These are phyloP conservation scores for Lithophane leautieri DNA, from an alignment of 2,888 invertebrate species.

Conservation along the genomic window DNA sequence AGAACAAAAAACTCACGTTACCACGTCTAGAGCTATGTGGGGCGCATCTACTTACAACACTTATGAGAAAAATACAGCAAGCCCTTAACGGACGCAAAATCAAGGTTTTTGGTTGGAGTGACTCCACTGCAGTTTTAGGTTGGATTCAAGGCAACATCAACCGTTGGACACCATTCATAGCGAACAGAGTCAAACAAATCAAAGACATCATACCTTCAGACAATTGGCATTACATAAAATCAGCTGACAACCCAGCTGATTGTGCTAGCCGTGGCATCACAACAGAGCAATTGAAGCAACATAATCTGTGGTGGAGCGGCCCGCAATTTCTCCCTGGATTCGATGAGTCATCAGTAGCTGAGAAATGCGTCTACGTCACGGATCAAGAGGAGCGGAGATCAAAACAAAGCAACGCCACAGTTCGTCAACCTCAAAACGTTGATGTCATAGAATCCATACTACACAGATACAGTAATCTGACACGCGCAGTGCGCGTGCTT, in stretches of 20 bases:
- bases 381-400: background rate
- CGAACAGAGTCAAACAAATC: slow-evolving; percentile 5
- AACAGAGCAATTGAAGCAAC: slow-evolving; percentile 7
- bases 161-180: background rate
- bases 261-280: slow-evolving; percentile 6
- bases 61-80: background rate
- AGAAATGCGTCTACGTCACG: slow-evolving; percentile 5
- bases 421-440: background rate
- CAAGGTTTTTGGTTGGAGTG: background rate
- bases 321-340: background rate
- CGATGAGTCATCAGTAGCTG: background rate
- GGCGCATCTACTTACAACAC: background rate
- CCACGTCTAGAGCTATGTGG: background rate
- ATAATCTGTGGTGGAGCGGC: background rate
- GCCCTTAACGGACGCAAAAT: background rate
- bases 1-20: background rate
- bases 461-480: too few relatives aligned
- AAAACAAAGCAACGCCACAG: background rate
- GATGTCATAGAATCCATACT: too few relatives aligned
- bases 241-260: slow-evolving; percentile 9
- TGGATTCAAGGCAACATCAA: background rate
- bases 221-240: slow-evolving; percentile 1
- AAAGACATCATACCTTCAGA: background rate
- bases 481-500: too few relatives aligned
- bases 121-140: background rate